phyloP scores from a whole-genome alignment of 1,140 invertebrate genomes.

The Campoletis sonorensis region DNA sequence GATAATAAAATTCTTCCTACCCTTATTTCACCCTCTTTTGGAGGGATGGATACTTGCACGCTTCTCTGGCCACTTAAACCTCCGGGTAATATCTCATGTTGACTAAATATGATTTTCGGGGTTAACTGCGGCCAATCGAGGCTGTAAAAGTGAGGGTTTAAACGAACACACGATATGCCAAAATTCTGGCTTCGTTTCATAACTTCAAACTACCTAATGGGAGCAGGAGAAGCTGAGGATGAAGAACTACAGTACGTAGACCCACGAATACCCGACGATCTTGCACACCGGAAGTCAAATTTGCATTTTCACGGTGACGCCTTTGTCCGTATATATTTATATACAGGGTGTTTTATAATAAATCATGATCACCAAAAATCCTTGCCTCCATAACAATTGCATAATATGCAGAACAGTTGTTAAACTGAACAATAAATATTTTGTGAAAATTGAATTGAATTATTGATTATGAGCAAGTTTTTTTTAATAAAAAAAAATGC shows the following conservation, averaged over 20 bases:
- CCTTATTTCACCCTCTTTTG: too few relatives aligned
- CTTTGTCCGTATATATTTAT: constrained; percentile 24
- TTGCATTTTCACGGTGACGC: constrained; percentile 55
- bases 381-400: background rate
- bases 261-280: constrained; percentile 46
- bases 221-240: background rate
- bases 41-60: background rate
- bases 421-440: too few relatives aligned
- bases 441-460: too few relatives aligned
- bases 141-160: too few relatives aligned
- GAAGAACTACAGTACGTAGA: background rate
- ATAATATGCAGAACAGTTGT: too few relatives aligned
- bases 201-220: background rate
- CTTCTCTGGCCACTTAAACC: constrained; percentile 6
- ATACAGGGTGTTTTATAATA: background rate
- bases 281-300: constrained; percentile 56
- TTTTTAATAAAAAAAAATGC: too few relatives aligned
- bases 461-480: too few relatives aligned
- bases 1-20: constrained; percentile 9
- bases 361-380: background rate
- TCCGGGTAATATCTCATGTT: constrained; percentile 34
- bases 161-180: constrained; percentile 22
- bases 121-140: background rate
- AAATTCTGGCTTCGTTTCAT: background rate
- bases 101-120: constrained; percentile 33